A percentile compares a stretch with the other conserved stretches of the same genome.
phyloP scores from a whole-genome alignment of 2,888 invertebrate genomes.

The Morpho achilles region DNA sequence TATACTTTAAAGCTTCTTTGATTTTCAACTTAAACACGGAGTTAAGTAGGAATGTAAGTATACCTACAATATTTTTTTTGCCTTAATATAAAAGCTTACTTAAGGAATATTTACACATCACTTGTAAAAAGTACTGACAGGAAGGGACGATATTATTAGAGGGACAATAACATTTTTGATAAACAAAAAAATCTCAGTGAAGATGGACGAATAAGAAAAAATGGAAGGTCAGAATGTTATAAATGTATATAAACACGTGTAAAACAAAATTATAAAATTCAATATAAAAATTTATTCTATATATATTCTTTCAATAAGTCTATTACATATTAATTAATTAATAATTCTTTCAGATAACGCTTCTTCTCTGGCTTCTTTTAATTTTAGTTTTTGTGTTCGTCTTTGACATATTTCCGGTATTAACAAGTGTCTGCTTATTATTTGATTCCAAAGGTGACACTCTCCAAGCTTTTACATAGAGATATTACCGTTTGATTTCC shows the following conservation, averaged over 20 bases:
- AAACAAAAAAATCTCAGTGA: neutral
- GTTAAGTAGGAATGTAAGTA: slow-evolving; percentile 41
- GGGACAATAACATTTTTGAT: neutral
- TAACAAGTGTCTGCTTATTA: no score
- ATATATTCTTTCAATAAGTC: no score
- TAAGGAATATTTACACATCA: slow-evolving; percentile 12
- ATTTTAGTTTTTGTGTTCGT: no score
- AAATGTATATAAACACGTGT: neutral
- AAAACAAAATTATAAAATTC: no score
- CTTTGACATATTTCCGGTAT: no score
- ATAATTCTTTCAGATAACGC: no score
- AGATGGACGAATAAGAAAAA: neutral
- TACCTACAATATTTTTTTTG: neutral
- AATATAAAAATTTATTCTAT: no score
- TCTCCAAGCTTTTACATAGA: no score
- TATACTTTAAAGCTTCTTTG: slow-evolving; percentile 69
- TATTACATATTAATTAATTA: no score
- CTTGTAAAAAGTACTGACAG: slow-evolving; percentile 1
- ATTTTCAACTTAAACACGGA: slow-evolving; percentile 50
- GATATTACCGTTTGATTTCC: no score
- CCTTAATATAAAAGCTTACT: neutral
- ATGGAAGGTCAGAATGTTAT: neutral
- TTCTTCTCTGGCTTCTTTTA: no score
- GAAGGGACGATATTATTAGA: neutral
- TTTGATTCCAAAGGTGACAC: no score